Evolutionary conservation across 2,888 invertebrate genomes (phyloP).

Genomic region (Sarcophaga variegata): DNA sequence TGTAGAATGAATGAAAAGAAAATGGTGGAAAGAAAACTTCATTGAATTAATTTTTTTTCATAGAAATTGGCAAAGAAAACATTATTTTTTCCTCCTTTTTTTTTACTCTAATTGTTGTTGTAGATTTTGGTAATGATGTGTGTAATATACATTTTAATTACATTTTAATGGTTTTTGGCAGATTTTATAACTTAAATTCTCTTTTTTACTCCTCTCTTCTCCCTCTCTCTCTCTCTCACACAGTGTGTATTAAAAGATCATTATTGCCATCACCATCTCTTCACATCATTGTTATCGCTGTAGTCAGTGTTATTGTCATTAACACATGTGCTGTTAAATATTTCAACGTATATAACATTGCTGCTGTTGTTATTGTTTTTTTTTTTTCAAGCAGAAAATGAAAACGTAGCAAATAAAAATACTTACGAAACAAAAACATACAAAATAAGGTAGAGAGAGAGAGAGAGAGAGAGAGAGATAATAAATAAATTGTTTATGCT

Average conservation of each 20-base stretch:
- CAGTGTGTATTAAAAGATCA: neutral
- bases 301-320: constrained; percentile 1
- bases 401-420: neutral
- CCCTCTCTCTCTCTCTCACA: neutral
- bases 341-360: neutral
- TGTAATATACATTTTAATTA: constrained; percentile 62
- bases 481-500: constrained; percentile 47
- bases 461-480: neutral
- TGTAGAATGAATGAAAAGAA: neutral
- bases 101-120: neutral
- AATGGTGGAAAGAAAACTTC: neutral
- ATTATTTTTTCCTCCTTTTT: neutral
- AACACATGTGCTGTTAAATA: constrained; percentile 33
- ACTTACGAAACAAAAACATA: neutral
- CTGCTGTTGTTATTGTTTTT: neutral
- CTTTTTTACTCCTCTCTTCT: neutral
- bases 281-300: neutral
- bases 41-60: neutral
- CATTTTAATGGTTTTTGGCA: constrained; percentile 64
- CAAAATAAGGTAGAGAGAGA: neutral
- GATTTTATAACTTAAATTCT: constrained; percentile 9
- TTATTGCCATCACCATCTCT: neutral
- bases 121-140: constrained; percentile 48
- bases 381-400: neutral
- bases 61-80: neutral